phyloP scores from a whole-genome alignment of 2,888 invertebrate genomes.

The Andrena minutula region DNA sequence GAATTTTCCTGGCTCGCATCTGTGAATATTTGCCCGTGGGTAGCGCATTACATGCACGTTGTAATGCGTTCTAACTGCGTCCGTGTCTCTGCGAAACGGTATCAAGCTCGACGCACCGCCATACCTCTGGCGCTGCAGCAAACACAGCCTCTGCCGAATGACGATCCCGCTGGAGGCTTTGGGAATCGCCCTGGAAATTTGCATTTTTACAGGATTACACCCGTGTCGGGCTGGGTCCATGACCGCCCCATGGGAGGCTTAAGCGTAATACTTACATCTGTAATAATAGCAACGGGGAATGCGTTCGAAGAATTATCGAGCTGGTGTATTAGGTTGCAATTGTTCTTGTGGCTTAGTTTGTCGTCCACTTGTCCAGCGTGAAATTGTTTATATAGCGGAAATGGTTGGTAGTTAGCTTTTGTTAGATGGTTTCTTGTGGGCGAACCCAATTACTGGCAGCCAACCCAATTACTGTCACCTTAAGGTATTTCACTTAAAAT shows the following conservation, averaged over 20 bases:
- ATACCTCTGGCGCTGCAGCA: constrained; percentile 19
- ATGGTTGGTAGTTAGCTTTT: no score
- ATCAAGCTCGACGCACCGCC: constrained; percentile 29
- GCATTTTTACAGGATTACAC: constrained; percentile 82
- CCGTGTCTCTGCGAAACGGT: constrained; percentile 24
- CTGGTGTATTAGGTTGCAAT: no score
- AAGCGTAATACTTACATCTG: constrained; percentile 78
- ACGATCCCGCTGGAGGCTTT: constrained; percentile 17
- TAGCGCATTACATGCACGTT: constrained; percentile 66
- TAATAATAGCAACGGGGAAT: constrained; percentile 66
- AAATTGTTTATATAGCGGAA: no score
- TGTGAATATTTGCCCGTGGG: constrained; percentile 79
- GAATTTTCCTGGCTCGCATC: constrained; percentile 77
- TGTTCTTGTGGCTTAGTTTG: no score
- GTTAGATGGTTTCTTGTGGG: no score
- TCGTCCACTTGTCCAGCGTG: no score
- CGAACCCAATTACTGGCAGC: no score
- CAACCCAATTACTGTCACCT: no score
- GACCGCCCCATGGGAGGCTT: constrained; percentile 67
- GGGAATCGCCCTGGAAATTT: constrained; percentile 69
- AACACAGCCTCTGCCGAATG: constrained; percentile 25
- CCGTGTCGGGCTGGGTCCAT: constrained; percentile 23
- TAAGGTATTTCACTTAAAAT: no score
- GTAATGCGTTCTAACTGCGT: constrained; percentile 65
- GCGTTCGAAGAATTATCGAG: not conserved